Evolutionary conservation across 2,797 vertebrate species (phyloP).

Genomic region (Tadarida brasiliensis): DNA sequence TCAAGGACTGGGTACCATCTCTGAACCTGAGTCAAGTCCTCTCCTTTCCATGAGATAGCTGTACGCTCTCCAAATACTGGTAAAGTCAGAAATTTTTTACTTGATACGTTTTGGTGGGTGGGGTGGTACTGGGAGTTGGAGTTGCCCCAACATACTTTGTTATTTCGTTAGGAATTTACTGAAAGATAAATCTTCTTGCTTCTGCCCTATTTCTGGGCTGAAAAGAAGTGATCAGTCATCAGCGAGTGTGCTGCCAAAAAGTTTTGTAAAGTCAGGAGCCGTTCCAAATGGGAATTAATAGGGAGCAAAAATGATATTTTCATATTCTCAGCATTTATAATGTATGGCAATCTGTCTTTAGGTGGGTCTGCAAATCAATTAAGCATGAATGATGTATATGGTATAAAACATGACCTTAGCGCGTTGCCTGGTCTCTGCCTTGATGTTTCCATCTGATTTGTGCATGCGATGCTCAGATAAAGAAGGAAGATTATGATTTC

Average conservation of each 20-base stretch:
- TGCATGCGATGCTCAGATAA: constrained; percentile 81
- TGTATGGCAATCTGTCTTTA: constrained; percentile 84
- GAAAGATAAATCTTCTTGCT: constrained; percentile 80
- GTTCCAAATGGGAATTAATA: constrained; percentile 87
- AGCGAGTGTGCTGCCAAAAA: constrained; percentile 82
- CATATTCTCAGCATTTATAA: constrained; percentile 83
- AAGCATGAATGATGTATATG: constrained; percentile 86
- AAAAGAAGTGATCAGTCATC: constrained; percentile 84
- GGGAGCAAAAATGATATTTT: constrained; percentile 86
- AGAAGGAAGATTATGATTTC: constrained; percentile 85
- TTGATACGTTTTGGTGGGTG: background rate
- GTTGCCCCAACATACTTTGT: constrained; percentile 65
- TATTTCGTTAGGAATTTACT: constrained; percentile 77
- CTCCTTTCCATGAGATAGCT: constrained; percentile 48
- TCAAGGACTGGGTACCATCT: background rate
- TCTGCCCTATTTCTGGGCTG: constrained; percentile 79
- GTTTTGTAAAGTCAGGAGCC: constrained; percentile 83
- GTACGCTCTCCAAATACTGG: background rate
- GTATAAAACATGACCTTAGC: constrained; percentile 86
- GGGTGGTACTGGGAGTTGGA: background rate
- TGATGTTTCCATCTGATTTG: constrained; percentile 87
- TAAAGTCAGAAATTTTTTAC: background rate
- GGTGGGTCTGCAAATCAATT: constrained; percentile 85
- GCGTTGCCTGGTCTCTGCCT: constrained; percentile 85
- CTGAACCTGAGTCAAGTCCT: background rate